Evolutionary conservation across 2,888 invertebrate genomes (phyloP).

Genomic region (Sarcophaga caerulescens): DNA sequence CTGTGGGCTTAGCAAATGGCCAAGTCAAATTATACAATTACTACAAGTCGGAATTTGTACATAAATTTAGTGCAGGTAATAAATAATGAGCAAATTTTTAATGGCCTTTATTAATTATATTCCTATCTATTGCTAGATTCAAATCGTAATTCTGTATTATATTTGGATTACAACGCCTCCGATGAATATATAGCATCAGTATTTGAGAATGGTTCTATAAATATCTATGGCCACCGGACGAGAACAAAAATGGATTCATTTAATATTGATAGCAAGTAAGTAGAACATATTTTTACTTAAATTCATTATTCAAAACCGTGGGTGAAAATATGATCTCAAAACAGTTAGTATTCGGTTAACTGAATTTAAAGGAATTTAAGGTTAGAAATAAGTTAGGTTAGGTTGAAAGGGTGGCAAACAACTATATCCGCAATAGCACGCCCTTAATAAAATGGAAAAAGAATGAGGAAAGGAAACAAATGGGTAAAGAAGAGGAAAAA

Average conservation of each 20-base stretch:
- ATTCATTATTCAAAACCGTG: background rate
- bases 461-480: too few species aligned
- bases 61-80: conserved; percentile 76
- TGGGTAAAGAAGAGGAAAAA: too few species aligned
- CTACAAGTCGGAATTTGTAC: conserved; percentile 74
- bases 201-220: conserved; percentile 78
- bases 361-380: too few species aligned
- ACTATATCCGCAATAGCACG: too few species aligned
- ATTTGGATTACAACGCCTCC: conserved; percentile 78
- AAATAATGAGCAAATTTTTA: background rate
- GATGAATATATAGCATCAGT: conserved; percentile 80
- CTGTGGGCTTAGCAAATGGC: conserved; percentile 78
- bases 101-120: background rate
- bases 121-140: conserved; percentile 69
- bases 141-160: conserved; percentile 75
- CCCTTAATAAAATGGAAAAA: too few species aligned
- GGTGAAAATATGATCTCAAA: too few species aligned
- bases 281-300: background rate
- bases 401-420: too few species aligned
- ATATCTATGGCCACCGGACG: conserved; percentile 78
- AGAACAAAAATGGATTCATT: conserved; percentile 77
- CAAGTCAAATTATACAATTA: conserved; percentile 77
- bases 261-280: conserved; percentile 77
- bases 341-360: too few species aligned
- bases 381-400: too few species aligned